phyloP scores from a whole-genome alignment of 2,888 invertebrate genomes.

The Trissoscelio sp. region DNA sequence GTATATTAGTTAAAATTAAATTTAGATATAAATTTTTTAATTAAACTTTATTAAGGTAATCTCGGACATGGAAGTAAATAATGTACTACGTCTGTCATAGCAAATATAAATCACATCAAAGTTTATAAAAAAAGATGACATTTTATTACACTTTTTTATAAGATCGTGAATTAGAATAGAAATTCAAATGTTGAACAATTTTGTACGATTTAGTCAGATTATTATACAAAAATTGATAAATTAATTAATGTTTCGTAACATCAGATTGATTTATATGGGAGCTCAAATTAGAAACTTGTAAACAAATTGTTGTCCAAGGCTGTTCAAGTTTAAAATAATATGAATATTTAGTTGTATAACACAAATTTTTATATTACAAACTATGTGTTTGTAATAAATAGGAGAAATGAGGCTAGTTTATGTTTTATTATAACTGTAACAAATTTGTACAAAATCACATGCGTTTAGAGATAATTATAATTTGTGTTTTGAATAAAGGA shows the following conservation, averaged over 20 bases:
- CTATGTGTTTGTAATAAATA: slow-evolving; percentile 31
- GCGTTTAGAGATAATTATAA: slow-evolving; percentile 4
- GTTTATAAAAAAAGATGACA: neutral
- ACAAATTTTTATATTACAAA: slow-evolving; percentile 40
- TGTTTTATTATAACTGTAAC: slow-evolving; percentile 26
- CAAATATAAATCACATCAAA: neutral
- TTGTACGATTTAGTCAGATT: slow-evolving; percentile 52
- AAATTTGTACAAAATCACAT: slow-evolving; percentile 46
- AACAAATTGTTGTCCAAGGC: slow-evolving; percentile 40
- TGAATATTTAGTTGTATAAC: slow-evolving; percentile 44
- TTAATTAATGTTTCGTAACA: slow-evolving; percentile 33
- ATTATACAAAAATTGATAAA: slow-evolving; percentile 31
- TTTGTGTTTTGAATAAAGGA: slow-evolving; percentile 31
- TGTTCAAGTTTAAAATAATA: slow-evolving; percentile 62
- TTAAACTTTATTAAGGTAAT: neutral
- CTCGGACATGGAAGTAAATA: neutral
- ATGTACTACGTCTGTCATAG: too few species aligned
- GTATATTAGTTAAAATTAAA: slow-evolving; percentile 20
- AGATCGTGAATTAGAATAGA: slow-evolving; percentile 52
- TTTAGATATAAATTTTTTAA: slow-evolving; percentile 19
- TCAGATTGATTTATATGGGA: slow-evolving; percentile 43
- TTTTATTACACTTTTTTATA: slow-evolving; percentile 60
- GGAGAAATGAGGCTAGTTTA: neutral
- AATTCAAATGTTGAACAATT: slow-evolving; percentile 51
- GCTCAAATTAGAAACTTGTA: slow-evolving; percentile 47